Base-by-base conservation (phyloP, 64 coral and sea anemone species). In the Montipora efflorescens region DNA sequence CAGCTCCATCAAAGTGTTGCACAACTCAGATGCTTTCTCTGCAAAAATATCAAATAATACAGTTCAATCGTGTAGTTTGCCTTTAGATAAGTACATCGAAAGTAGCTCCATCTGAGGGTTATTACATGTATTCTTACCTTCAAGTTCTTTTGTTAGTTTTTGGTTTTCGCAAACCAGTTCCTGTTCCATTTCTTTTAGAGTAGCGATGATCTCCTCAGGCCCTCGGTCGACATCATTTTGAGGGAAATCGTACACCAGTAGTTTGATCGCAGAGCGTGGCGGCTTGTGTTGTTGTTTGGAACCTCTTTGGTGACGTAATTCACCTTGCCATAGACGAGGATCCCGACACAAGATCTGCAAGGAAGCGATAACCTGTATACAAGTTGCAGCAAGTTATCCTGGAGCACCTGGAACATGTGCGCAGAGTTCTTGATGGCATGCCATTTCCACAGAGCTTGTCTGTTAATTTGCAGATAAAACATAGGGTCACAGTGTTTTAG, bases 321-420 rank as follows among this genome's bases (percentile, higher is more conserved):
- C 11, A 87, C 23, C 7, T 28, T 47, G 11, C 9, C 4, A 59
- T 87, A 68, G 46, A 87, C 9, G 2, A 14, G 5, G 18, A 48
- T 43, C 47, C 64, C 59, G 3, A 87, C 44, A 45, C 83, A 62
- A 46, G 62, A 19, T 22, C 22, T 9, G n/a, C 23, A 58, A 45
- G 11, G 47, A 43, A 49, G 59, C 14, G 48, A 23, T 43, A 78
- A 21, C 47, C 55, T n/a, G 74, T 89, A 89, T 7, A 19, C 84
- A 87, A 87, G 18, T 74, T 75, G 46, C 1, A 28, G 47, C 45
- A 87, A 87, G 25, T 49, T 69, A 8, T 87, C 87, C 77, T 89
- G 49, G 16, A 89, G 74, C 21, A 77, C 25, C 21, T 78, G 70
- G 53, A 78, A 90, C 18, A 67, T 79, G 3, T 61, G 10, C 0